A percentile compares a stretch with the other conserved stretches of the same genome.
Conservation (phyloP, 1,140 invertebrate species). For the Macrocentrus cingulum region DNA sequence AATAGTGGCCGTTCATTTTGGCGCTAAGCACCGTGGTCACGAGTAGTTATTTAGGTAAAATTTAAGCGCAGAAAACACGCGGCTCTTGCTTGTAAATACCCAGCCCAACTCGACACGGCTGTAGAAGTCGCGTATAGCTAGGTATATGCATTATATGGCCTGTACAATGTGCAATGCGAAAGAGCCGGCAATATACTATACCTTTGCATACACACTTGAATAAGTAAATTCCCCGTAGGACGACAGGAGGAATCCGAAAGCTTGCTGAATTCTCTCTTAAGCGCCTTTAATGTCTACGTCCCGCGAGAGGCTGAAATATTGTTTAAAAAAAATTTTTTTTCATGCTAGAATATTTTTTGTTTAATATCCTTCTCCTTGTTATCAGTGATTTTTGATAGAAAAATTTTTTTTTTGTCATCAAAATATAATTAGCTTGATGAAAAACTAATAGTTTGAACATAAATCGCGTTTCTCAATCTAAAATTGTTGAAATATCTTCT, state of each 20-base stretch:
- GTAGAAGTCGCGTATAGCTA: not conserved
- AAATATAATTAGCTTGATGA: no score
- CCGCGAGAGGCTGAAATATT: constrained; percentile 8
- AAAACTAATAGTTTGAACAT: no score
- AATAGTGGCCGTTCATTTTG: constrained; percentile 51
- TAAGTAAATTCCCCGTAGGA: constrained; percentile 27
- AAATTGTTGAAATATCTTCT: no score
- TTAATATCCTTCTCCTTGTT: no score
- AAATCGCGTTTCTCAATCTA: no score
- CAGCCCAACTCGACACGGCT: not conserved
- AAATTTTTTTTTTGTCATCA: no score
- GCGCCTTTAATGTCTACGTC: constrained; percentile 9
- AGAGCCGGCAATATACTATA: constrained; percentile 11
- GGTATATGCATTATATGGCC: no score
- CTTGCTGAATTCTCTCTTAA: constrained; percentile 24
- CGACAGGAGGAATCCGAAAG: constrained; percentile 27
- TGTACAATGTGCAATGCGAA: constrained; percentile 19
- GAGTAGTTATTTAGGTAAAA: constrained; percentile 49
- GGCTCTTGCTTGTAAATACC: constrained; percentile 18
- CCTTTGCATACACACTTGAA: constrained; percentile 9
- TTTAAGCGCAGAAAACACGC: constrained; percentile 38
- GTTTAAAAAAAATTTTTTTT: no score
- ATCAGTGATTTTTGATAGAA: no score
- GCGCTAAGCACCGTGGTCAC: constrained; percentile 39
- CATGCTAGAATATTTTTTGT: no score